Evolutionary conservation across 2,113 vertebrate species (phyloP).

Genomic region (pig (Sus scrofa)): DNA sequence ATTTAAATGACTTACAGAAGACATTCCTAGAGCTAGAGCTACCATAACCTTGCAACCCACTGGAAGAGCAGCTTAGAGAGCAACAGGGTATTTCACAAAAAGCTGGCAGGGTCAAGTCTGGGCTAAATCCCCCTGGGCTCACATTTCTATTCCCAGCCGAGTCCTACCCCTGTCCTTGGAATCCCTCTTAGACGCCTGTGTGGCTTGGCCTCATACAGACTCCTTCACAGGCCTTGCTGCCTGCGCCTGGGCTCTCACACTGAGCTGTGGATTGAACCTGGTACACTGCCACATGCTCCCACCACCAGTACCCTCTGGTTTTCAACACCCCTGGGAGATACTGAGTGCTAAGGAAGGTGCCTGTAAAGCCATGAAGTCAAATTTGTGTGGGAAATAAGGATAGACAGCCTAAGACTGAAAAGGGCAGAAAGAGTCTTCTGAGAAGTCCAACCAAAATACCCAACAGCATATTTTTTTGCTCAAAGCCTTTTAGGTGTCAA

Average conservation of each 20-base stretch:
- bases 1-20: background rate
- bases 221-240: background rate
- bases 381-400: background rate
- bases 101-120: background rate
- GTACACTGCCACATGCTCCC: background rate
- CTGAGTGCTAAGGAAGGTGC: background rate
- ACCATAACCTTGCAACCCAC: background rate
- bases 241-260: background rate
- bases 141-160: background rate
- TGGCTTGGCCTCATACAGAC: background rate
- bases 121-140: background rate
- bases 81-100: background rate
- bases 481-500: background rate
- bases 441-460: background rate
- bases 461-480: background rate
- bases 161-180: background rate
- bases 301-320: background rate
- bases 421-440: background rate
- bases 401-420: background rate
- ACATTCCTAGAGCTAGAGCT: background rate
- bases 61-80: background rate
- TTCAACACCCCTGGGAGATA: background rate
- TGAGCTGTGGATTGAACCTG: background rate
- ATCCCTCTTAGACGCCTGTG: background rate
- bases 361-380: background rate